phyloP scores from a whole-genome alignment of 2,888 invertebrate species.

The Pandemis corylana region DNA sequence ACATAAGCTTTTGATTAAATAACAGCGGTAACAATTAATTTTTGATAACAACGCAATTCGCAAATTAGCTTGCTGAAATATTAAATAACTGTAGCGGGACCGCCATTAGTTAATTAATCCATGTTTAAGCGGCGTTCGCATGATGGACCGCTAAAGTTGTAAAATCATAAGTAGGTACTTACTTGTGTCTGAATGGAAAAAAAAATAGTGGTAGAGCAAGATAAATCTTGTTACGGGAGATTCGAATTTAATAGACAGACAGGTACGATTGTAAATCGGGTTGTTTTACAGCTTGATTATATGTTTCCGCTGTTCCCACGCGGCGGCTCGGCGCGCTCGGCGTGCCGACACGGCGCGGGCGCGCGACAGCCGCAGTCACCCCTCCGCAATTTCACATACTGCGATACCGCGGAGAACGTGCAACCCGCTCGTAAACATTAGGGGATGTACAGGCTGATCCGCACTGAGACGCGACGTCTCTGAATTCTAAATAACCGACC shows the following conservation, averaged over 20 bases:
- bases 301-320: conserved; percentile 16
- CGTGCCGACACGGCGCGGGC: background rate
- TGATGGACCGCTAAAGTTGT: conserved; percentile 24
- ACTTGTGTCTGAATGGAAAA: conserved; percentile 15
- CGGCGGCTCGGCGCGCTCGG: background rate
- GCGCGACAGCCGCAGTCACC: conserved; percentile 2
- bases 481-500: background rate
- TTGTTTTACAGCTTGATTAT: conserved; percentile 15
- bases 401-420: background rate
- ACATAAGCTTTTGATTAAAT: conserved; percentile 28
- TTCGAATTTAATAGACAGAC: background rate
- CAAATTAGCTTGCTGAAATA: conserved; percentile 30
- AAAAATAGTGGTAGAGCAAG: background rate
- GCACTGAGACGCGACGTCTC: conserved; percentile 8
- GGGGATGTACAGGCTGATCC: conserved; percentile 13
- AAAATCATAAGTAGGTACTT: conserved; percentile 23
- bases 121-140: conserved; percentile 26
- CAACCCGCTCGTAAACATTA: conserved; percentile 8
- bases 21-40: conserved; percentile 28
- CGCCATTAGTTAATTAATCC: conserved; percentile 39
- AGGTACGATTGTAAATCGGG: conserved; percentile 1
- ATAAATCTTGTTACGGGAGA: background rate
- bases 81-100: conserved; percentile 28
- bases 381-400: conserved; percentile 4
- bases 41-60: conserved; percentile 29